These are phyloP conservation scores for Halcyon malimbica DNA, from an alignment of 2,113 vertebrate species.

Conservation along the genomic window DNA sequence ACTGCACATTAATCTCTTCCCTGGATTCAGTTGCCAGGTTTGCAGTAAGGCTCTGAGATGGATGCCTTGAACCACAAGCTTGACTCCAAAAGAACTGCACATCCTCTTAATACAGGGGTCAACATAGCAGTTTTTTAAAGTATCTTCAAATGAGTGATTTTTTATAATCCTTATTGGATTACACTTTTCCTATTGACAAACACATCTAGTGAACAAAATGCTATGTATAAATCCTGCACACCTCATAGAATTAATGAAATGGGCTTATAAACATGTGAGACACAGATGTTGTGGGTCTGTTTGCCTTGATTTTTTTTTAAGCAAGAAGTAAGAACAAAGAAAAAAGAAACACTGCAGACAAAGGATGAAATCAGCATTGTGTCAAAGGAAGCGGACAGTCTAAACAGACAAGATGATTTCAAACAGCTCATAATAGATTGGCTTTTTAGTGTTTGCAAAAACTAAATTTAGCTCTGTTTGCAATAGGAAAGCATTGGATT, in stretches of 20 bases:
- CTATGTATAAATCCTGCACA: neutral
- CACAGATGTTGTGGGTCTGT: neutral
- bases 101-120: neutral
- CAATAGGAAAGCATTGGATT: neutral
- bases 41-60: neutral
- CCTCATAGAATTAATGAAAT: neutral
- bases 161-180: neutral
- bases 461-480: neutral
- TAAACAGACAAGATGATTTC: neutral
- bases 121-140: neutral
- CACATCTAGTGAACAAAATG: neutral
- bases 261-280: neutral
- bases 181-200: neutral
- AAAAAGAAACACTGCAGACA: neutral
- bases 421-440: neutral
- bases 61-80: neutral
- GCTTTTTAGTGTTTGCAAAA: neutral
- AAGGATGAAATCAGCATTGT: neutral
- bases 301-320: neutral
- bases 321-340: neutral
- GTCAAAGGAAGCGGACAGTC: neutral
- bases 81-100: neutral
- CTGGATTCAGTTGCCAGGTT: neutral
- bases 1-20: neutral
- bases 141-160: neutral